phyloP scores from a whole-genome alignment of 2,113 vertebrate genomes.

The Alethe diademata region DNA sequence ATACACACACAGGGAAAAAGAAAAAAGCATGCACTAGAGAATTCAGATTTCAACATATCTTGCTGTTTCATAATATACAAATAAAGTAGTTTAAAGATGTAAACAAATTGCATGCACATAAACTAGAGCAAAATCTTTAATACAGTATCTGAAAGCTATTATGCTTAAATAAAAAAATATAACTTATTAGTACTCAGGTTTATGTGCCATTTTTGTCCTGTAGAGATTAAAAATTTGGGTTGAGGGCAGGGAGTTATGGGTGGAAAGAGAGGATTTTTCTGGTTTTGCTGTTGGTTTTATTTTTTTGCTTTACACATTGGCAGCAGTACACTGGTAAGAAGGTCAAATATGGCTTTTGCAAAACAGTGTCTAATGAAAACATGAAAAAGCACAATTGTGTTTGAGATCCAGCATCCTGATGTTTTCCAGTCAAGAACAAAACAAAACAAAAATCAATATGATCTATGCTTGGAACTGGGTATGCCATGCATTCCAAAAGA shows the following conservation, averaged over 20 bases:
- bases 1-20: slow-evolving; percentile 52
- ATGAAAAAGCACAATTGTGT: neutral
- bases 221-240: slow-evolving; percentile 11
- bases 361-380: slow-evolving; percentile 21
- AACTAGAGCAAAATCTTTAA: slow-evolving; percentile 73
- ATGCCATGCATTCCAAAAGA: neutral
- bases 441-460: neutral
- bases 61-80: slow-evolving; percentile 70
- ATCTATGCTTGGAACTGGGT: neutral
- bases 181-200: slow-evolving; percentile 73
- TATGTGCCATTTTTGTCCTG: slow-evolving; percentile 70
- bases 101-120: slow-evolving; percentile 76
- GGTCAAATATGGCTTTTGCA: slow-evolving; percentile 66
- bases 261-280: neutral
- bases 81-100: slow-evolving; percentile 70
- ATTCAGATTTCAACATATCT: slow-evolving; percentile 44
- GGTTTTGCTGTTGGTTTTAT: neutral
- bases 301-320: slow-evolving; percentile 12
- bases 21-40: slow-evolving; percentile 70
- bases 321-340: slow-evolving; percentile 26
- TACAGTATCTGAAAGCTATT: slow-evolving; percentile 72
- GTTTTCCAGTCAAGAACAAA: slow-evolving; percentile 1
- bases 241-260: neutral
- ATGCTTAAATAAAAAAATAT: slow-evolving; percentile 77
- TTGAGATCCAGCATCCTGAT: neutral